A percentile compares a stretch with the other conserved stretches of the same genome.
These are phyloP conservation scores for Porites rus DNA, from an alignment of 92 coral and sea anemone species.

Conservation along the genomic window DNA sequence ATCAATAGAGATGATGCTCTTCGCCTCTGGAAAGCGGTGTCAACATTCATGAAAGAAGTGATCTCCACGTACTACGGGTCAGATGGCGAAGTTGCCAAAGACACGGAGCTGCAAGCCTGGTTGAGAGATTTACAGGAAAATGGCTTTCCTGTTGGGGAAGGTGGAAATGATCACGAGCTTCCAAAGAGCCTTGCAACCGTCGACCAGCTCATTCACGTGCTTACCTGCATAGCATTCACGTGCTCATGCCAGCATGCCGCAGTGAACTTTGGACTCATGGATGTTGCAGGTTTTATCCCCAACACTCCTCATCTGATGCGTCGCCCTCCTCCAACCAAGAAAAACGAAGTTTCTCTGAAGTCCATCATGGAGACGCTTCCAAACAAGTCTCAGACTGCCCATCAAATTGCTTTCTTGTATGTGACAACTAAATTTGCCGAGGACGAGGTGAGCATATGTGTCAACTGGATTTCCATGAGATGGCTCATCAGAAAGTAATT, in stretches of 20 bases:
- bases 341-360: constrained; percentile 61
- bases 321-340: constrained; percentile 80
- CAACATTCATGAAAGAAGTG: constrained; percentile 14
- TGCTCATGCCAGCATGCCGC: constrained; percentile 92
- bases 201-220: constrained; percentile 71
- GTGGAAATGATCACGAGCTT: constrained; percentile 69
- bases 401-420: constrained; percentile 57
- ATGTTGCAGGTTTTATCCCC: constrained; percentile 73
- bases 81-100: constrained; percentile 68
- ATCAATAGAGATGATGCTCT: constrained; percentile 65
- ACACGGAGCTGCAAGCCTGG: constrained; percentile 81
- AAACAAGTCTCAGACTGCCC: constrained; percentile 60
- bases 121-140: constrained; percentile 69
- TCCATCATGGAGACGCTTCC: constrained; percentile 75
- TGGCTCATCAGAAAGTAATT: too few species aligned
- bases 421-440: constrained; percentile 63
- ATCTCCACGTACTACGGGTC: constrained; percentile 24
- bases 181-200: constrained; percentile 59
- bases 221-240: constrained; percentile 79
- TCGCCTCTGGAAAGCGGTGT: constrained; percentile 70
- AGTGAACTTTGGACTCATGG: constrained; percentile 81
- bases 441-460: constrained; percentile 66
- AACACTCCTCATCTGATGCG: constrained; percentile 83
- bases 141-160: constrained; percentile 66
- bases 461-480: too few species aligned